phyloP scores from a whole-genome alignment of 2,113 vertebrate species.

The Leucoraja erinaceus region DNA sequence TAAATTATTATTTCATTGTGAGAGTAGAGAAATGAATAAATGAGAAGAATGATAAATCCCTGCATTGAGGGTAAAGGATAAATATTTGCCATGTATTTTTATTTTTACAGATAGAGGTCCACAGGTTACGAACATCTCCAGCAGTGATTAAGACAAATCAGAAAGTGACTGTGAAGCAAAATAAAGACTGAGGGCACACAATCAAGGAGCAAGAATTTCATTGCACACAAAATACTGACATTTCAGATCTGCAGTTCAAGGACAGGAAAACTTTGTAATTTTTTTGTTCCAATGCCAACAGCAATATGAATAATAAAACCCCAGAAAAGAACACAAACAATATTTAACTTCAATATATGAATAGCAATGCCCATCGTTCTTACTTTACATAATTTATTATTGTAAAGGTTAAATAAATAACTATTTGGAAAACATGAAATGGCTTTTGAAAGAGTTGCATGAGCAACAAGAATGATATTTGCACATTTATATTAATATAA shows the following conservation, averaged over 20 bases:
- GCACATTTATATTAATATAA: background rate
- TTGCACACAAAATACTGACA: background rate
- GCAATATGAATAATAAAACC: background rate
- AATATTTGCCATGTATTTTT: background rate
- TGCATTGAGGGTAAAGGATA: background rate
- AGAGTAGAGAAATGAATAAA: background rate
- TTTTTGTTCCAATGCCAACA: background rate
- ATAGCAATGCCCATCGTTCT: background rate
- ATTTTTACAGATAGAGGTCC: background rate
- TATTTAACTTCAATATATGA: constrained; percentile 7
- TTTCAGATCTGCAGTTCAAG: background rate
- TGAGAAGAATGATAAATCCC: too few relatives aligned
- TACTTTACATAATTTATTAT: constrained; percentile 1
- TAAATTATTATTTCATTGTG: background rate
- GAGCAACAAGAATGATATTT: background rate
- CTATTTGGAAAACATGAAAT: background rate
- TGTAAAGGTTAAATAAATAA: background rate
- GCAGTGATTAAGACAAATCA: background rate
- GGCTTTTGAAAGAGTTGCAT: background rate
- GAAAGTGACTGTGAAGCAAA: background rate
- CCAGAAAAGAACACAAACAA: background rate
- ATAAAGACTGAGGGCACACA: background rate
- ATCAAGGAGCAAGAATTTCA: background rate
- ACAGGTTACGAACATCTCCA: background rate
- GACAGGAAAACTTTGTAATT: background rate